Conservation (phyloP, 2,113 vertebrate genomes). For the Dasyprocta punctata region DNA sequence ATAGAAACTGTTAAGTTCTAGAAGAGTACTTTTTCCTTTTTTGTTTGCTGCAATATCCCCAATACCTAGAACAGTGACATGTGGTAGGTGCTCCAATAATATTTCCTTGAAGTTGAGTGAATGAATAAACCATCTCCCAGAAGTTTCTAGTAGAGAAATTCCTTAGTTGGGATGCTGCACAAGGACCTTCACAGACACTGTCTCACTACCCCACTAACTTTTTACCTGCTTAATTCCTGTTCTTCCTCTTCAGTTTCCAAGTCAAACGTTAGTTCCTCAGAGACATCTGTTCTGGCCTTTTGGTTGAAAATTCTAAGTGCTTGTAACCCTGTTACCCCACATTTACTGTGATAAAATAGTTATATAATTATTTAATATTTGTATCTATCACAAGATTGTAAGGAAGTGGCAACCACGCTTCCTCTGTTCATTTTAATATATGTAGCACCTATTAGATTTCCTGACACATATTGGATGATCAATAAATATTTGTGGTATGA, state of each 20-base stretch:
- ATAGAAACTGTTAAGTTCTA: not conserved
- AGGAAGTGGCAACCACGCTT: not conserved
- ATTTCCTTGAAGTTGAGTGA: conserved; percentile 21
- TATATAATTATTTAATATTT: not conserved
- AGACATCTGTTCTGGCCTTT: not conserved
- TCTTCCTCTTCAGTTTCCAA: not conserved
- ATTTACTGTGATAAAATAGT: not conserved
- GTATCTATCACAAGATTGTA: not conserved
- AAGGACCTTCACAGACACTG: not conserved
- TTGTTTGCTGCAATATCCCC: not conserved
- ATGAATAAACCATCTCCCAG: not conserved
- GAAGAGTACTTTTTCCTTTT: not conserved
- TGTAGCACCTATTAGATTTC: not conserved
- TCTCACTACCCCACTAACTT: not conserved
- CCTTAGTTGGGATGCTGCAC: not conserved
- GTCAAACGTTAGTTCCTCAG: not conserved
- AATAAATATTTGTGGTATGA: not conserved
- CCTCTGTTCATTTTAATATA: not conserved
- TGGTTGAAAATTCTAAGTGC: not conserved
- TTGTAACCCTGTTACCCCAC: not conserved
- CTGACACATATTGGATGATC: not conserved
- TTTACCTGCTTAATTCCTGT: not conserved
- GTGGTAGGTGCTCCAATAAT: not conserved
- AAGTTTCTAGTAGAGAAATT: not conserved
- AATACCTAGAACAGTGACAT: not conserved